A percentile compares a stretch with the other conserved stretches of the same genome.
Conservation (phyloP, 2,888 invertebrate species). For the Drosophila fungiperda region DNA sequence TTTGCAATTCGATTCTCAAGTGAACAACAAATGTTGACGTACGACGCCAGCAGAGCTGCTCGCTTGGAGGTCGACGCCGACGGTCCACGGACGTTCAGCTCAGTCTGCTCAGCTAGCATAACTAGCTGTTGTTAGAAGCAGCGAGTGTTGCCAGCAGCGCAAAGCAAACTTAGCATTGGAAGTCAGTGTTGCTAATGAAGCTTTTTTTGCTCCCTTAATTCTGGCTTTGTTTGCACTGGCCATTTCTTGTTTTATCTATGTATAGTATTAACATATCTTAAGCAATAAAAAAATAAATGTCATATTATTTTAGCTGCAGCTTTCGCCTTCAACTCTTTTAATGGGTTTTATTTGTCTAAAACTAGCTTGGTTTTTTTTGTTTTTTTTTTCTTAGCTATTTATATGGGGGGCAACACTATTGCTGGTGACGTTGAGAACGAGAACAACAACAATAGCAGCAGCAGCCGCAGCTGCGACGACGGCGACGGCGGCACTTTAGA, state of each 20-base stretch:
- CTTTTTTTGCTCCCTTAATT: not conserved
- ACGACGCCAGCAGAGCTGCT: conserved; percentile 56
- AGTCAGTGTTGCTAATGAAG: conserved; percentile 25
- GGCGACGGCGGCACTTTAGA: conserved; percentile 47
- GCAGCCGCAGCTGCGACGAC: conserved; percentile 18
- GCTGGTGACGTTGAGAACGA: conserved; percentile 6
- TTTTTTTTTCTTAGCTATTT: conserved; percentile 8
- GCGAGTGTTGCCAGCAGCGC: not conserved
- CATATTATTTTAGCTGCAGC: not conserved
- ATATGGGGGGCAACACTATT: conserved; percentile 16
- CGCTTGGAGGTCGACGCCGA: conserved; percentile 68
- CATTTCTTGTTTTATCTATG: not conserved
- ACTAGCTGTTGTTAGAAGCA: conserved; percentile 1
- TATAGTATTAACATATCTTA: not conserved
- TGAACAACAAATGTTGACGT: conserved; percentile 60
- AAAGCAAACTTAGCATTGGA: conserved; percentile 12
- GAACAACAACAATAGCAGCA: conserved; percentile 4
- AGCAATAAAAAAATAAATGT: not conserved
- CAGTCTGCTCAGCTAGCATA: conserved; percentile 39
- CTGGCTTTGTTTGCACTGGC: not conserved
- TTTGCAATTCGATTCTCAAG: conserved; percentile 27
- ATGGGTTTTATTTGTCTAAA: conserved; percentile 2
- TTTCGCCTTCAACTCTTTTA: conserved; percentile 2
- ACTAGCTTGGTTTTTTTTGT: conserved; percentile 16
- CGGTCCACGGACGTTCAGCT: conserved; percentile 18